Conservation (phyloP, 2,888 invertebrate species). For the Parasteatoda lunata region DNA sequence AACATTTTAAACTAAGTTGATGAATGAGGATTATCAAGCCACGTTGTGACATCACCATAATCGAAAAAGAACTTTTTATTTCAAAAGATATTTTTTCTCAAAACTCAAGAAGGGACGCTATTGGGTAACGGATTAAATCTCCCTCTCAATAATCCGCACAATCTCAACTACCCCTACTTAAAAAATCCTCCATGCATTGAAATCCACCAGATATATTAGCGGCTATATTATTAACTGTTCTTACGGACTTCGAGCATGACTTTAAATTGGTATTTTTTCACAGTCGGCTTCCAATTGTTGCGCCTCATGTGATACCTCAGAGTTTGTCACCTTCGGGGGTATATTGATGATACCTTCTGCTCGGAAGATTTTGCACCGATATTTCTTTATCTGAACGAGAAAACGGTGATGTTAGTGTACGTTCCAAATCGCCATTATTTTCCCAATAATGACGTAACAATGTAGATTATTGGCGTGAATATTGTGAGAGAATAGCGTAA, state of each 20-base stretch:
- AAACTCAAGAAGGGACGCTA: neutral
- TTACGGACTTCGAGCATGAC: neutral
- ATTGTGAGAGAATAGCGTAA: neutral
- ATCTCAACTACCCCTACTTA: neutral
- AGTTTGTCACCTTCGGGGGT: neutral
- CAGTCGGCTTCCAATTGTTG: constrained; percentile 2
- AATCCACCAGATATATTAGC: neutral
- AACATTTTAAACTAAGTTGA: neutral
- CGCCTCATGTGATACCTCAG: neutral
- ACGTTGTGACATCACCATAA: neutral
- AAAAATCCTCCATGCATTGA: neutral
- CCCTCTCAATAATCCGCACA: neutral
- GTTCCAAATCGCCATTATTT: neutral
- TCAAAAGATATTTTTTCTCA: neutral
- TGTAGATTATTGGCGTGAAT: neutral
- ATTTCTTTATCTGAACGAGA: neutral
- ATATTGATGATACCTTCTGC: neutral
- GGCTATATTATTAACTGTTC: neutral
- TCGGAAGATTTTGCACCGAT: neutral
- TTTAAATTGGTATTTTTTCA: neutral
- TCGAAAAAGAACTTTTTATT: neutral
- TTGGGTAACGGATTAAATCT: constrained; percentile 2
- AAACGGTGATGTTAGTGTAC: neutral
- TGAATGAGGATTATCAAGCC: neutral
- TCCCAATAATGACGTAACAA: neutral